Conservation (phyloP, 2,797 vertebrate species). For the Holocentrus rufus region DNA sequence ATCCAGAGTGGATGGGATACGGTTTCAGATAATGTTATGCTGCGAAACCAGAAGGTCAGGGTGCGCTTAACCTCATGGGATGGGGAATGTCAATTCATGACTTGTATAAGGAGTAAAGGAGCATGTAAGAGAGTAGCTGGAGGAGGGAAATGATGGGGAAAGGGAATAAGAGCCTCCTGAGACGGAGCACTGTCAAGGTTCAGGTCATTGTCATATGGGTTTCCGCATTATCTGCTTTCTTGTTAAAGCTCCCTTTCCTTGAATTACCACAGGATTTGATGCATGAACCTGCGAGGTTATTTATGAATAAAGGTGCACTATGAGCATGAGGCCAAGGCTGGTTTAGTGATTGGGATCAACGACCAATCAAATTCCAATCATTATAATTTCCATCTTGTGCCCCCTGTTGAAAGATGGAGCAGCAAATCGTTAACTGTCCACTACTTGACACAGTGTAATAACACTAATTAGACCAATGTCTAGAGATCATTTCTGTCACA, state of each 20-base stretch:
- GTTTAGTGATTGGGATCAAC: no score
- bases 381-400: no score
- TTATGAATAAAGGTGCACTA: no score
- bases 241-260: no score
- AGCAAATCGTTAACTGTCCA: no score
- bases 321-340: no score
- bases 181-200: neutral
- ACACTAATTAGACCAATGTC: neutral
- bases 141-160: conserved; percentile 29
- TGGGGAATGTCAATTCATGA: conserved; percentile 53
- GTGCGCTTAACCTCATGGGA: conserved; percentile 65
- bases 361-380: no score
- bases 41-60: conserved; percentile 67
- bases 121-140: conserved; percentile 20
- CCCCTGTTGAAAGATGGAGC: no score
- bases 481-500: neutral
- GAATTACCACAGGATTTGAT: no score
- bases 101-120: conserved; percentile 15
- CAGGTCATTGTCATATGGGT: no score
- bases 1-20: conserved; percentile 42
- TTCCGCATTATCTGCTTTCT: neutral
- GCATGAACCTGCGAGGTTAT: no score
- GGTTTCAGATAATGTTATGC: conserved; percentile 45
- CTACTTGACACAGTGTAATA: no score
- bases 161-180: conserved; percentile 30